These are phyloP conservation scores for Nemapogon koenigi DNA, from an alignment of 2,888 invertebrate genomes.

Conservation along the genomic window DNA sequence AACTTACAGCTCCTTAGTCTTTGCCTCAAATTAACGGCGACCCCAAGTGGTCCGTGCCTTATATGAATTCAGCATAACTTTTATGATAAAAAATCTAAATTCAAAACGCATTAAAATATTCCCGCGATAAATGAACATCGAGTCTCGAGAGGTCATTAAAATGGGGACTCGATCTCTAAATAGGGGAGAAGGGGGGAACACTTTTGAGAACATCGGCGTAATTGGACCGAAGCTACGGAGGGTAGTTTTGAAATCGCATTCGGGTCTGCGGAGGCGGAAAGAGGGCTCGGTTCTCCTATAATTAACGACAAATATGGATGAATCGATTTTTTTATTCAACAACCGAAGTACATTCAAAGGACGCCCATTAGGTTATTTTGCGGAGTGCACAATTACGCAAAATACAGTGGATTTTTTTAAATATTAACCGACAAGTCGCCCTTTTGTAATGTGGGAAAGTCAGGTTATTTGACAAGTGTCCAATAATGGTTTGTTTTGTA, in stretches of 20 bases:
- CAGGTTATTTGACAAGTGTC: constrained; percentile 51
- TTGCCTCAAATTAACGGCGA: no score
- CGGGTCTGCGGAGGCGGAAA: constrained; percentile 58
- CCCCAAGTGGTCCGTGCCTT: no score
- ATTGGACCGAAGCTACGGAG: constrained; percentile 54
- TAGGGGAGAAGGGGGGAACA: constrained; percentile 42
- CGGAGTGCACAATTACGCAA: constrained; percentile 49
- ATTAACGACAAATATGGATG: constrained; percentile 65
- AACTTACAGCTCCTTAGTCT: no score
- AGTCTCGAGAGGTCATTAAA: constrained; percentile 63
- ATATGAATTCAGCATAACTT: no score
- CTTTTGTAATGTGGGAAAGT: constrained; percentile 51
- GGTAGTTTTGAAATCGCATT: constrained; percentile 55
- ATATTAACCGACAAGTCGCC: constrained; percentile 21
- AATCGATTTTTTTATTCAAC: constrained; percentile 44
- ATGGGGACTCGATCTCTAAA: constrained; percentile 58
- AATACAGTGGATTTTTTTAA: constrained; percentile 15
- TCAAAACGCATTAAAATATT: constrained; percentile 25
- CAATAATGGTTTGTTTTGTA: constrained; percentile 33
- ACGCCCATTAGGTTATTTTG: constrained; percentile 43
- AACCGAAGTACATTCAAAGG: constrained; percentile 24
- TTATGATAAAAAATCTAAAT: constrained; percentile 11
- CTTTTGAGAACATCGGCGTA: constrained; percentile 53
- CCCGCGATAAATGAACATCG: constrained; percentile 64
- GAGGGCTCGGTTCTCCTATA: constrained; percentile 53